Evolutionary conservation across 2,888 invertebrate genomes (phyloP), one percentile per base, ranked within the genome.

Genomic region (Ormia ochracea): DNA sequence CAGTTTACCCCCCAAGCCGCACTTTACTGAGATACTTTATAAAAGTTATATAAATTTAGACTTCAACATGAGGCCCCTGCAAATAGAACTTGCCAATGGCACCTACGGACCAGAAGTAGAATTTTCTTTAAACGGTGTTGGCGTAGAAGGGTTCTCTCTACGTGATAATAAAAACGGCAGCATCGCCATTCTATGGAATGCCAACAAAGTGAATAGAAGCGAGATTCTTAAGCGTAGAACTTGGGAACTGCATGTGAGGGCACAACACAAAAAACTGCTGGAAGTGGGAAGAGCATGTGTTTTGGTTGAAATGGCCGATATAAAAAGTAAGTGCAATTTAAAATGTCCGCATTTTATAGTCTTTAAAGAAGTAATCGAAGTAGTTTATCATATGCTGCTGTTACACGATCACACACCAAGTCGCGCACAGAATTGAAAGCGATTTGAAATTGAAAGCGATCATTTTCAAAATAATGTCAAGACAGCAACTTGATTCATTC

Each of bases 1-100:
- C n/a, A 82, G 75, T 17, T 31, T 84, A 9, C 82, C 84, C 0
- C 54, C 78, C 9, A 74, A 78, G 10, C 85, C 85, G 2, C 73
- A 63, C 31, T 85, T 85, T 69, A 12, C 31, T 3, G 66, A 78
- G 19, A 54, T 54, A 2, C 12, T 84, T 6, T 78, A 81, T 33
- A 70, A 78, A 10, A 81, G 72, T 12, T 33, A 17, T 0, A 63
- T 84, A 10, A 68, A 74, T 36, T 6, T 61, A 0, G 45, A 81
- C 36, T 80, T 85, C 1, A 31, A 23, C 2, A 56, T 78, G 78
- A 6, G 61, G 2, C 59, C 82, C 1, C 23, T 84, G 23, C 23
- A 68, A 23, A 14, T 84, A n/a, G 31, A 68, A n/a, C 52, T 85
- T 17, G 17, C 43, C 3, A 28, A 59, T 5, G 66, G 50, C 7